Percentiles rank a stretch among this genome's conserved stretches.
phyloP scores from a whole-genome alignment of 2,113 vertebrate genomes.

The Mesocricetus auratus region DNA sequence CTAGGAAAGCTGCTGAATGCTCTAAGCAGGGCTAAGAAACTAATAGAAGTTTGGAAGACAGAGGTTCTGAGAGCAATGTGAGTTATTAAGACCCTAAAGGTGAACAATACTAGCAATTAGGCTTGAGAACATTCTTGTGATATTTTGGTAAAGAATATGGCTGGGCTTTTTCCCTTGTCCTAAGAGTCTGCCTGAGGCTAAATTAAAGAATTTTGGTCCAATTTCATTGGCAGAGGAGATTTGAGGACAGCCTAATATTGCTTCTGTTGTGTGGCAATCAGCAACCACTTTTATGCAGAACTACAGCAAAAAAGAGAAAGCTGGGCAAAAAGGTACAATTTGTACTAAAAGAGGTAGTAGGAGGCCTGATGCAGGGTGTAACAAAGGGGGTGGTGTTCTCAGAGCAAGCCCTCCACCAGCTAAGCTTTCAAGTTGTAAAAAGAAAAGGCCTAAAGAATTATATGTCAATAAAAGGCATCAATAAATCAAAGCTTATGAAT shows the following conservation, averaged over 20 bases:
- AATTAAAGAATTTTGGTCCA: background rate
- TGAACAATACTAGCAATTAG: background rate
- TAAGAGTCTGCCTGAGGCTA: background rate
- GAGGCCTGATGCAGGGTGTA: too few relatives aligned
- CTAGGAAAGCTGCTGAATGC: too few relatives aligned
- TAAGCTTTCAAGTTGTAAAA: too few relatives aligned
- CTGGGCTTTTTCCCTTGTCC: background rate
- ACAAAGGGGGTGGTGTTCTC: too few relatives aligned
- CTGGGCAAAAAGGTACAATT: background rate
- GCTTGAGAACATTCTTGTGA: background rate
- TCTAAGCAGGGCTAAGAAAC: background rate
- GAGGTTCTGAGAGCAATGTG: background rate
- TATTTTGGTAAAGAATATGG: background rate
- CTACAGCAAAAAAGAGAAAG: background rate
- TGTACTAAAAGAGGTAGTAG: background rate
- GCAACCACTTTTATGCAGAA: too few relatives aligned
- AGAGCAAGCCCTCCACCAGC: too few relatives aligned
- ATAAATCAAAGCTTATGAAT: too few relatives aligned
- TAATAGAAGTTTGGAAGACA: background rate
- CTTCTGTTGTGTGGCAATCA: too few relatives aligned
- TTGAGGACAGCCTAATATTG: background rate
- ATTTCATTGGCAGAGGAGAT: background rate
- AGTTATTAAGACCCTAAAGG: background rate
- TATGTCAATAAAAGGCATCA: too few relatives aligned
- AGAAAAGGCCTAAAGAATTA: too few relatives aligned